Conservation (phyloP, 2,888 invertebrate genomes). For the Leptinotarsa juncta region DNA sequence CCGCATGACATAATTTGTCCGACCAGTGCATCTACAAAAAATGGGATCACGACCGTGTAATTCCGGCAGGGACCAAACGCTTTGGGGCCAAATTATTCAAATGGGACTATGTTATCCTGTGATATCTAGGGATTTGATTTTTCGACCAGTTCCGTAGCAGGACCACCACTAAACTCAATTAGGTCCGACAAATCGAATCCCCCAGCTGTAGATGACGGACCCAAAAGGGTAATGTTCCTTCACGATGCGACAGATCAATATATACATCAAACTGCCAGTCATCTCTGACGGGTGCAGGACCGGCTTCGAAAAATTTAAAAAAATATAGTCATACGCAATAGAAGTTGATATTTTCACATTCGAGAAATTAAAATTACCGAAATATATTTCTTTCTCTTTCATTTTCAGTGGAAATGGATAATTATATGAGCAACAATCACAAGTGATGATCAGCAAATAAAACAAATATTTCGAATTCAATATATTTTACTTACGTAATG, state of each 20-base stretch:
- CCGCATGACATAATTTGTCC: not conserved
- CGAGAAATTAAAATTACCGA: no score
- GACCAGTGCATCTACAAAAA: not conserved
- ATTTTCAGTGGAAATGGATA: no score
- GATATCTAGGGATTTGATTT: slow-evolving; percentile 16
- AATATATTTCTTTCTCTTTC: no score
- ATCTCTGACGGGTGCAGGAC: not conserved
- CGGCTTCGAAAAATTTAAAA: not conserved
- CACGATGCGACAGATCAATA: slow-evolving; percentile 7
- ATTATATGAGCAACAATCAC: no score
- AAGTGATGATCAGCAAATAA: no score
- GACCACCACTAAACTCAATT: slow-evolving; percentile 15
- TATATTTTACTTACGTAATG: no score
- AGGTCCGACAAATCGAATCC: slow-evolving; percentile 15
- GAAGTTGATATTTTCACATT: no score
- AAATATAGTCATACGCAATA: no score
- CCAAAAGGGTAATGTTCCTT: slow-evolving; percentile 8
- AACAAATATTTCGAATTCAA: no score
- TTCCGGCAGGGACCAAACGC: slow-evolving; percentile 6
- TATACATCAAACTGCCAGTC: slow-evolving; percentile 11
- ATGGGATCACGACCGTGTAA: not conserved
- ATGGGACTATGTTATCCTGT: slow-evolving; percentile 13
- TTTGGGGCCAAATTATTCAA: slow-evolving; percentile 15
- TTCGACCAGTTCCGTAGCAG: not conserved
- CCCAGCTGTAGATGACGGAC: slow-evolving; percentile 2